Percentiles rank a stretch among this genome's conserved stretches.
These are phyloP conservation scores for Drosophila diplacantha DNA, from an alignment of 2,888 invertebrate species.

Conservation along the genomic window DNA sequence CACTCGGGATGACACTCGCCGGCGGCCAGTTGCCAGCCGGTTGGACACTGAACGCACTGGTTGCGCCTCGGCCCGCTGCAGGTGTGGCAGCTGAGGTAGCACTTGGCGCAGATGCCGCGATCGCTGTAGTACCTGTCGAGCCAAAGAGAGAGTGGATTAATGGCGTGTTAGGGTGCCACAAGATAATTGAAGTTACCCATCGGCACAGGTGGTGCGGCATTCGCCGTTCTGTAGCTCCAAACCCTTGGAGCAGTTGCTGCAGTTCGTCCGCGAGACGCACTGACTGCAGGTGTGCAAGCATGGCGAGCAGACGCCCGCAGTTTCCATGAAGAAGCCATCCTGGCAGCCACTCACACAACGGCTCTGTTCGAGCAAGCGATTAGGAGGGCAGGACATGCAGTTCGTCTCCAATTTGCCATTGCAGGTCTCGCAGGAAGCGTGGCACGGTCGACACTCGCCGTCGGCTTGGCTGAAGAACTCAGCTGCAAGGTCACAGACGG, in stretches of 20 bases:
- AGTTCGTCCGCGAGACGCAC: constrained; percentile 88
- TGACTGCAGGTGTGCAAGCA: constrained; percentile 89
- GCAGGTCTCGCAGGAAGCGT: constrained; percentile 89
- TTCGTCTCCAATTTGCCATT: constrained; percentile 85
- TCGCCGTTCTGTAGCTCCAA: constrained; percentile 89
- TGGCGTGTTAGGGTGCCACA: too few relatives aligned
- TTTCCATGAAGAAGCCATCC: constrained; percentile 85
- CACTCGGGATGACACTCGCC: constrained; percentile 92
- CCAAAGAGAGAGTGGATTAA: background rate
- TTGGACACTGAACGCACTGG: constrained; percentile 90
- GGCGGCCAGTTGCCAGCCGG: constrained; percentile 88
- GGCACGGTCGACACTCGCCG: constrained; percentile 87
- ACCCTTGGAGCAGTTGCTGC: constrained; percentile 87
- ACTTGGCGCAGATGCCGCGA: constrained; percentile 88
- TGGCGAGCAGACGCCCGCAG: constrained; percentile 85
- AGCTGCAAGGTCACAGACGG: constrained; percentile 77
- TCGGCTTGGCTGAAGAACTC: constrained; percentile 85
- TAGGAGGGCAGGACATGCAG: constrained; percentile 86
- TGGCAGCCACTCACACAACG: constrained; percentile 88
- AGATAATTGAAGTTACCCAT: constrained; percentile 78
- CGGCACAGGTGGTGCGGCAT: constrained; percentile 88
- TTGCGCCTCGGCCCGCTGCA: constrained; percentile 90
- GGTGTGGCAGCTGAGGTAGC: constrained; percentile 90
- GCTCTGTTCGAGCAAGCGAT: constrained; percentile 84
- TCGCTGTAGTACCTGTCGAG: constrained; percentile 88